Evolutionary conservation across 2,797 vertebrate species (phyloP).

Genomic region (Coccyzus lansbergi): DNA sequence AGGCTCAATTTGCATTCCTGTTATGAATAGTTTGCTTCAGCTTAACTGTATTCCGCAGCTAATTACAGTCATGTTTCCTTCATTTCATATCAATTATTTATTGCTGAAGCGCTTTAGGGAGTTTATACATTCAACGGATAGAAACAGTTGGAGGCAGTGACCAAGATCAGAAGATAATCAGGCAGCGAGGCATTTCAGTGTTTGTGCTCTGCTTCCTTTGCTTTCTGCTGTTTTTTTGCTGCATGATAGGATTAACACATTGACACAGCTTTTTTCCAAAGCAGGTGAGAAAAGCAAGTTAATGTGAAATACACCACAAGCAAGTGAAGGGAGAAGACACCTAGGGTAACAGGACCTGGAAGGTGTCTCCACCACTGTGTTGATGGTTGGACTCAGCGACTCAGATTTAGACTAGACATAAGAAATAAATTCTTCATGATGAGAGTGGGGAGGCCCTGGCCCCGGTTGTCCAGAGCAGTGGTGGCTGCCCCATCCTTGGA

Average conservation of each 20-base stretch:
- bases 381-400: too few species aligned
- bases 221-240: background rate
- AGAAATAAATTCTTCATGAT: too few species aligned
- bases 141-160: background rate
- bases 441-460: too few species aligned
- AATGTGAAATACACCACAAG: background rate
- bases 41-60: background rate
- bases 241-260: background rate
- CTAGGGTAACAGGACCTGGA: background rate
- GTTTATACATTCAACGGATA: background rate
- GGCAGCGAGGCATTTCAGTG: background rate
- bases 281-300: rapidly evolving
- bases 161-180: background rate
- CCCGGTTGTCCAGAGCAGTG: too few species aligned
- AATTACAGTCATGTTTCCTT: background rate
- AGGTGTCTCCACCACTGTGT: background rate
- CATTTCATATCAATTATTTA: background rate
- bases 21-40: background rate
- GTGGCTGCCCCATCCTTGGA: too few species aligned
- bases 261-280: background rate
- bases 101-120: background rate
- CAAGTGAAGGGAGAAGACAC: background rate
- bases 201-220: background rate
- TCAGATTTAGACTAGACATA: too few species aligned
- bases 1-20: background rate